A percentile compares a stretch with the other conserved stretches of the same genome.
phyloP scores from a whole-genome alignment of 2,797 vertebrate species.

The Nannoperca australis region DNA sequence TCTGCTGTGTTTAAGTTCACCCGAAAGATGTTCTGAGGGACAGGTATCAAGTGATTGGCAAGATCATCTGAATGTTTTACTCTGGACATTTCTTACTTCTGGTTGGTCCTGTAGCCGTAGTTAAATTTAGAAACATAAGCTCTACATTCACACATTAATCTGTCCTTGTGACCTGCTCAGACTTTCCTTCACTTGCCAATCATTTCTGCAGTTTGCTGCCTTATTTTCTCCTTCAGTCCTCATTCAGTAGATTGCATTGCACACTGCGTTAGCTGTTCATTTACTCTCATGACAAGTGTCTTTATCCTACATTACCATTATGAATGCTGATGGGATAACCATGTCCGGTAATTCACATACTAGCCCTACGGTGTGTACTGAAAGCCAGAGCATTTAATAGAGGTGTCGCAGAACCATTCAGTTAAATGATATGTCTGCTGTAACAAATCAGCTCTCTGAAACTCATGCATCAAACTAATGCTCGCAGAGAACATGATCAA shows the following conservation, averaged over 20 bases:
- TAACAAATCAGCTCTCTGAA: slow-evolving; percentile 52
- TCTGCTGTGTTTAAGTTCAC: not conserved
- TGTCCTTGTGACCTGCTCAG: not conserved
- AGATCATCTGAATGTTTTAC: too few relatives aligned
- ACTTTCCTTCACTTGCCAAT: slow-evolving; percentile 17
- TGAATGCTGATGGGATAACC: slow-evolving; percentile 48
- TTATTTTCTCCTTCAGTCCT: slow-evolving; percentile 42
- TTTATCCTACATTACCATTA: slow-evolving; percentile 47
- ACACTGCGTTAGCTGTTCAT: slow-evolving; percentile 32
- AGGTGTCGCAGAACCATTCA: slow-evolving; percentile 49
- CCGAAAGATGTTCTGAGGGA: not conserved
- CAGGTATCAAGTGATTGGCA: not conserved
- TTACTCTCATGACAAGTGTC: slow-evolving; percentile 37
- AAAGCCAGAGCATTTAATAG: slow-evolving; percentile 33
- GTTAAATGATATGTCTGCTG: slow-evolving; percentile 53
- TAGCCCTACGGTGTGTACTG: slow-evolving; percentile 13
- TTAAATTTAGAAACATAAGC: slow-evolving; percentile 1
- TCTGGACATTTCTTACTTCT: not conserved
- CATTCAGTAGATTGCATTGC: slow-evolving; percentile 12
- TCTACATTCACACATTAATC: slow-evolving; percentile 17
- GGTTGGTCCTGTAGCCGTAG: not conserved
- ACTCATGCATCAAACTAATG: slow-evolving; percentile 60
- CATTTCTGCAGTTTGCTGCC: slow-evolving; percentile 20
- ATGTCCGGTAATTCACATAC: slow-evolving; percentile 29
- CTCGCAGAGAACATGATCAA: slow-evolving; percentile 50